Conservation (phyloP, 2,113 vertebrate species). For the Elanoides forficatus region DNA sequence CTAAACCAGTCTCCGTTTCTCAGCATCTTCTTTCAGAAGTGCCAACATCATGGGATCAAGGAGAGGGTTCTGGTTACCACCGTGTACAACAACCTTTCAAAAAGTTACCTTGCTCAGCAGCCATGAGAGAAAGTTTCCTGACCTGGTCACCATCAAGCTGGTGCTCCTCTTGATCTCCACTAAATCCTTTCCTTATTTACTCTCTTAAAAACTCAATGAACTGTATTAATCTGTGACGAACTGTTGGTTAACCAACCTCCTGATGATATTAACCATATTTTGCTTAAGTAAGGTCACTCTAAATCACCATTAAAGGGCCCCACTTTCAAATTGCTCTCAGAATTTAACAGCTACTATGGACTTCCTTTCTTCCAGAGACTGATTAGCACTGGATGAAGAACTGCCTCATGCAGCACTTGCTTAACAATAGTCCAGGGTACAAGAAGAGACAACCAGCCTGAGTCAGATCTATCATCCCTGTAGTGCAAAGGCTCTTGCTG, state of each 20-base stretch:
- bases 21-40: background rate
- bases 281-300: background rate
- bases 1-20: background rate
- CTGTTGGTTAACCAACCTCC: background rate
- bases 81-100: background rate
- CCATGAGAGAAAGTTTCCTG: background rate
- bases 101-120: background rate
- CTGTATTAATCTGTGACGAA: background rate
- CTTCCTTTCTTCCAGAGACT: background rate
- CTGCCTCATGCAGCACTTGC: background rate
- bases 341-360: background rate
- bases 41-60: background rate
- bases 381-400: background rate
- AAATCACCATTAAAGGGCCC: background rate
- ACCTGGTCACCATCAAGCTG: background rate
- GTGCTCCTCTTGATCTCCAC: background rate
- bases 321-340: background rate
- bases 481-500: background rate
- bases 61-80: background rate
- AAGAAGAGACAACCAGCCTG: background rate
- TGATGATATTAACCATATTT: background rate
- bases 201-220: background rate
- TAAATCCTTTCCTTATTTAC: background rate
- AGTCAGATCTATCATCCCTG: background rate
- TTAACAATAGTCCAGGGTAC: background rate